Base-by-base conservation (phyloP, 1,140 invertebrate species). In the Arion vulgaris region DNA sequence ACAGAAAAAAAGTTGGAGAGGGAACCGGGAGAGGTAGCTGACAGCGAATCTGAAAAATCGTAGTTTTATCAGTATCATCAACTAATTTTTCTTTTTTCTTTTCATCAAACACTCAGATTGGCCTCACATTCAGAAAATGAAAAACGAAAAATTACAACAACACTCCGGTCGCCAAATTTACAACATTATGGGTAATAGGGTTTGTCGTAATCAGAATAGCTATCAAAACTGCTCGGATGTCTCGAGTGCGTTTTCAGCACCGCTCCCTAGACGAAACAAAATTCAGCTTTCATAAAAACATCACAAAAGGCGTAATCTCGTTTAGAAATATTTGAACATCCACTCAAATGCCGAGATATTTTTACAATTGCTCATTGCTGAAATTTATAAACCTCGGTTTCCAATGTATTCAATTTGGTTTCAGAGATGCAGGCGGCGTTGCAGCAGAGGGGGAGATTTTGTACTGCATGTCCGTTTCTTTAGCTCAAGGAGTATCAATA, bases 251-350 rank as follows among this genome's bases (percentile, higher is more conserved):
- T 66, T 66, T 66, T 66, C 62, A 66, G 17, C 62, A 2, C n/a
- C 5, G 28, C 11, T 66, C 62, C 62, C 62, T 32, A 7, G 62
- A 34, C 62, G 62, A 66, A 28, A 66, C 62, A 28, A 66, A 28
- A 32, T 32, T 66, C 62, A 17, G 62, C 62, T 66, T 66, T 66
- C 62, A 66, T 66, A 66, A 66, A 66, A 66, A 66, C 62, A 17
- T 1, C 28, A 66, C 62, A 66, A 66, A n/a, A 66, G 28, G 17
- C 62, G 17, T 66, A 66, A 66, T 28, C 32, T 23, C n/a, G 62
- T 66, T 66, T 66, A 28, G 62, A 66, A 66, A 66, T 66, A 66
- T 66, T 66, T 66, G 62, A 66, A 66, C 62, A 28, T 66, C 62
- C 62, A 66, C 28, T 66, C 2, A 66, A 66, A 28, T 32, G 28